These are phyloP conservation scores for Pseudoips prasinana DNA, from an alignment of 2,888 invertebrate species.

Conservation along the genomic window DNA sequence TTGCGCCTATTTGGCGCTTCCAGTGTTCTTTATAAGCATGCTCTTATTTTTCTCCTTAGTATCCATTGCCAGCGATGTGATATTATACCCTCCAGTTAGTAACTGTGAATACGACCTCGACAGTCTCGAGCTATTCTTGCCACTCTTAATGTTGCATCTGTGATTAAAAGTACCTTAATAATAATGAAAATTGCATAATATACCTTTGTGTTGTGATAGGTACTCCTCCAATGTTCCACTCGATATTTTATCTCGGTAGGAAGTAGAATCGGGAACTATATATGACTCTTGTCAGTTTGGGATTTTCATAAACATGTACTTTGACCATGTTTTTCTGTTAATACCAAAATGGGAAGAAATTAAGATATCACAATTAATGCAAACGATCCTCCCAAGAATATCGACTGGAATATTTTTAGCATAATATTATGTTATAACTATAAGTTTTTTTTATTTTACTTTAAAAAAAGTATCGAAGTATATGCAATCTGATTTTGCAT, in stretches of 20 bases:
- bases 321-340: slow-evolving; percentile 35
- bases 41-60: no score
- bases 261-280: not conserved
- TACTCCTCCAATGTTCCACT: slow-evolving; percentile 21
- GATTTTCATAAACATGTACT: slow-evolving; percentile 41
- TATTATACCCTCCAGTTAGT: no score
- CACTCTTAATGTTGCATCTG: slow-evolving; percentile 60
- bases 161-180: slow-evolving; percentile 59
- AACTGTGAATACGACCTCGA: slow-evolving; percentile 1
- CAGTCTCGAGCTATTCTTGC: slow-evolving; percentile 49
- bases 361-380: slow-evolving; percentile 6
- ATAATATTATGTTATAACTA: slow-evolving; percentile 21
- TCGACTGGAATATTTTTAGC: slow-evolving; percentile 23
- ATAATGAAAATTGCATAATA: slow-evolving; percentile 47
- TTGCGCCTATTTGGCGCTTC: no score
- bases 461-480: slow-evolving; percentile 20
- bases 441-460: slow-evolving; percentile 14
- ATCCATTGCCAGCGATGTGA: no score
- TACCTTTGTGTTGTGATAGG: slow-evolving; percentile 25
- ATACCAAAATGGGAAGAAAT: slow-evolving; percentile 44
- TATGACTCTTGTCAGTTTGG: slow-evolving; percentile 45
- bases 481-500: slow-evolving; percentile 41
- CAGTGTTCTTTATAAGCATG: no score
- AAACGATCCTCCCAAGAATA: slow-evolving; percentile 4
- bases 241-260: slow-evolving; percentile 20